Percentiles rank a stretch among this genome's conserved stretches.
phyloP scores from a whole-genome alignment of 2,113 vertebrate genomes.

The Mirza zaza region DNA sequence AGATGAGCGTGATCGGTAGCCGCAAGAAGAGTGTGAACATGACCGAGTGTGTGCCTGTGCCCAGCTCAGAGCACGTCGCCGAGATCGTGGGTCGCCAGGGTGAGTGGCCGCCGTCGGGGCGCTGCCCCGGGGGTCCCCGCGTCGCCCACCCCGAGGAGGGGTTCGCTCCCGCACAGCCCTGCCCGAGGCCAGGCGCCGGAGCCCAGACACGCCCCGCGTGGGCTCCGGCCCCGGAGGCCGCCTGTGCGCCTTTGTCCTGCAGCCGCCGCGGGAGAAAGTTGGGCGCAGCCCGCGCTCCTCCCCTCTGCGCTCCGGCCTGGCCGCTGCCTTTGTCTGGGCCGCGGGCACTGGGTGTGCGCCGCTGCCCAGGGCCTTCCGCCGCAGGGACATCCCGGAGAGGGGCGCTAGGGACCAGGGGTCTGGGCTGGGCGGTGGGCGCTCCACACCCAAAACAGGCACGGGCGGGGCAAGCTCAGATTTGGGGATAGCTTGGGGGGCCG shows the following conservation, averaged over 20 bases:
- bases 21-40: conserved; percentile 97
- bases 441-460: not conserved
- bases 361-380: not conserved
- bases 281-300: conserved; percentile 49
- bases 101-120: conserved; percentile 82
- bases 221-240: not conserved
- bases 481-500: too few species aligned
- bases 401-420: not conserved
- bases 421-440: not conserved
- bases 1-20: conserved; percentile 87
- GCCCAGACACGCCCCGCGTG: conserved; percentile 45
- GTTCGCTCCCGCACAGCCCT: not conserved
- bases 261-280: conserved; percentile 49
- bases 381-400: not conserved
- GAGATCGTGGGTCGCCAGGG: conserved; percentile 98
- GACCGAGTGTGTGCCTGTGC: conserved; percentile 97
- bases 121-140: not conserved
- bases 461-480: not conserved
- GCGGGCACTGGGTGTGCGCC: not conserved
- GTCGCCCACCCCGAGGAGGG: not conserved
- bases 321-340: conserved; percentile 53
- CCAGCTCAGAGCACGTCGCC: conserved; percentile 97
- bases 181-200: not conserved
- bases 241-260: conserved; percentile 61
- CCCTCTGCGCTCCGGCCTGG: not conserved